Evolutionary conservation across 2,797 vertebrate genomes (phyloP).

Genomic region (Enteromius anoplus): DNA sequence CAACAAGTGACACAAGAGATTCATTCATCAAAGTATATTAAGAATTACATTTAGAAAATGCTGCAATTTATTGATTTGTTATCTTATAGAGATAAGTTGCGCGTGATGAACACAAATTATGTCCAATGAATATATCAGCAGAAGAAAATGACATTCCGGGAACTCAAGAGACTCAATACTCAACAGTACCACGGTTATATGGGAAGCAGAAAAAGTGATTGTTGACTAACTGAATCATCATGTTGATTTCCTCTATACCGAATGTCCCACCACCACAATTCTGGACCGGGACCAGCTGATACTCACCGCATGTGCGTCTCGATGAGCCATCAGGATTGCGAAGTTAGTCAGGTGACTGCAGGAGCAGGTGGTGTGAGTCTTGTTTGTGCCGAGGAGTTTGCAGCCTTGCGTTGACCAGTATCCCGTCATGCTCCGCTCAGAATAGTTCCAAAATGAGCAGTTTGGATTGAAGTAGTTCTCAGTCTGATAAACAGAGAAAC

Average conservation of each 20-base stretch:
- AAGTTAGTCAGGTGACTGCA: constrained; percentile 99
- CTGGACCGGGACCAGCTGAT: background rate
- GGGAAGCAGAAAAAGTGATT: background rate
- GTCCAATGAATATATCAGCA: background rate
- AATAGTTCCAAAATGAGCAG: constrained; percentile 99
- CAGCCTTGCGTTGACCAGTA: constrained; percentile 99
- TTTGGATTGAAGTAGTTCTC: constrained; percentile 99
- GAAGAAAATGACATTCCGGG: background rate
- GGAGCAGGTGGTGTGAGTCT: constrained; percentile 95
- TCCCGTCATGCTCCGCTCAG: constrained; percentile 98
- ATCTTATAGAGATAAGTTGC: background rate
- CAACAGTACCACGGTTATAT: background rate
- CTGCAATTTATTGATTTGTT: constrained; percentile 11
- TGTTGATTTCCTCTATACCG: background rate
- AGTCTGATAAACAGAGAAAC: constrained; percentile 77
- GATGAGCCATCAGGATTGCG: constrained; percentile 96
- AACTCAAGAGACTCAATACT: background rate
- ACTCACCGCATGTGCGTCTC: constrained; percentile 87
- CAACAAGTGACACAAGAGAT: background rate
- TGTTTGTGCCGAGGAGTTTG: constrained; percentile 94
- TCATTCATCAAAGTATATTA: constrained; percentile 5
- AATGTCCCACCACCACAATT: background rate
- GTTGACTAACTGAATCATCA: background rate
- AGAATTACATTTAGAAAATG: background rate
- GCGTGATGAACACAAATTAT: background rate